Conservation (phyloP, 2,888 invertebrate species). For the Habroteleia sp. region DNA sequence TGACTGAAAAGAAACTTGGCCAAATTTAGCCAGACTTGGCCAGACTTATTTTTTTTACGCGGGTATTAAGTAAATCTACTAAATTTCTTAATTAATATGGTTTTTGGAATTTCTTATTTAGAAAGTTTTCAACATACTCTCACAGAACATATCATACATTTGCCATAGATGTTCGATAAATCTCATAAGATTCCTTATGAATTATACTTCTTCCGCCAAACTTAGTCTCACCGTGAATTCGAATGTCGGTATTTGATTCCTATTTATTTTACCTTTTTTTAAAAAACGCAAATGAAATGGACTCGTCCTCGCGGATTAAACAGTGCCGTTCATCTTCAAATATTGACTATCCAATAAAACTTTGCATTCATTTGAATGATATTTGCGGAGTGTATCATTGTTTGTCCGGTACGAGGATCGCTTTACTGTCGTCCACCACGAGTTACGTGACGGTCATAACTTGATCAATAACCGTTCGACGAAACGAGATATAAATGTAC, state of each 20-base stretch:
- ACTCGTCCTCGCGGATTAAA: conserved; percentile 24
- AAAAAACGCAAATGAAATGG: conserved; percentile 11
- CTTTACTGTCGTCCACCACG: conserved; percentile 20
- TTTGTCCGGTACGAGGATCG: conserved; percentile 36
- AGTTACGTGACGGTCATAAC: conserved; percentile 52
- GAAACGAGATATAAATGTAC: conserved; percentile 48
- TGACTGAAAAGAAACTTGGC: no score
- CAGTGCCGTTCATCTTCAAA: conserved; percentile 34
- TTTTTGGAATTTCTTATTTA: no score
- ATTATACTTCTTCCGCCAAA: no score
- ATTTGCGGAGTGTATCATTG: conserved; percentile 44
- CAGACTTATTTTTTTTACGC: no score
- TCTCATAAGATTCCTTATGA: no score
- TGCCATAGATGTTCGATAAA: no score
- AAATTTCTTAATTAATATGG: no score
- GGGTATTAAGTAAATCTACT: no score
- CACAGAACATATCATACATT: no score
- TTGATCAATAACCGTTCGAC: conserved; percentile 55
- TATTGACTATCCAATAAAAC: conserved; percentile 50
- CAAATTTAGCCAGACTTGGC: no score
- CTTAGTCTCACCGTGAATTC: conserved; percentile 2
- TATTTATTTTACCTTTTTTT: conserved; percentile 16
- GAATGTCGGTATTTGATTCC: conserved; percentile 4
- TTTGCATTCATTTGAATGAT: conserved; percentile 54
- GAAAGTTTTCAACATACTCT: no score